Conservation (phyloP, 2,797 vertebrate species). For the Acanthurus leucopareius region DNA sequence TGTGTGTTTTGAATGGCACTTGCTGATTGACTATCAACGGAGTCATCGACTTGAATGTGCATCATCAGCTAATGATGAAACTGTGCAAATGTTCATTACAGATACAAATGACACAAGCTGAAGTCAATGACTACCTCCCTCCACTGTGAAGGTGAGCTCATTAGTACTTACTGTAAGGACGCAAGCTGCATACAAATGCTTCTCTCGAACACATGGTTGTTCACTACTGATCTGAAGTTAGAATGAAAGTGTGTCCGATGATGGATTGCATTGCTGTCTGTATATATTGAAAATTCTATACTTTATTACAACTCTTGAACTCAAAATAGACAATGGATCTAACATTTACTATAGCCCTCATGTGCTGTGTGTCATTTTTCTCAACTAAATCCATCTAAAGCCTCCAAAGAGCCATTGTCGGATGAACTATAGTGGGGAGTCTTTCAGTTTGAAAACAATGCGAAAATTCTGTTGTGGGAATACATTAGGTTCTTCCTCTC, state of each 20-base stretch:
- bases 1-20: neutral
- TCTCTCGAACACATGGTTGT: neutral
- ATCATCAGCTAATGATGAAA: constrained; percentile 22
- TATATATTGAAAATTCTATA: neutral
- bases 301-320: neutral
- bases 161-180: neutral
- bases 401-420: neutral
- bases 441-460: neutral
- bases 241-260: neutral
- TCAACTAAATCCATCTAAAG: constrained; percentile 10
- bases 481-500: constrained; percentile 6
- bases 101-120: constrained; percentile 6
- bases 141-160: neutral
- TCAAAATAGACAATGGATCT: neutral
- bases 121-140: constrained; percentile 21
- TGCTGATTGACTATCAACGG: constrained; percentile 14
- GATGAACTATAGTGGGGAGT: constrained; percentile 7
- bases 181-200: constrained; percentile 1
- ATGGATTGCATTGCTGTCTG: neutral
- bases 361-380: constrained; percentile 10
- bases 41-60: constrained; percentile 8
- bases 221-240: constrained; percentile 14
- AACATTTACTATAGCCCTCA: neutral
- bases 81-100: constrained; percentile 10
- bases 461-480: constrained; percentile 7